Base-by-base conservation (phyloP, 2,797 vertebrate genomes). In the Carduelis carduelis region DNA sequence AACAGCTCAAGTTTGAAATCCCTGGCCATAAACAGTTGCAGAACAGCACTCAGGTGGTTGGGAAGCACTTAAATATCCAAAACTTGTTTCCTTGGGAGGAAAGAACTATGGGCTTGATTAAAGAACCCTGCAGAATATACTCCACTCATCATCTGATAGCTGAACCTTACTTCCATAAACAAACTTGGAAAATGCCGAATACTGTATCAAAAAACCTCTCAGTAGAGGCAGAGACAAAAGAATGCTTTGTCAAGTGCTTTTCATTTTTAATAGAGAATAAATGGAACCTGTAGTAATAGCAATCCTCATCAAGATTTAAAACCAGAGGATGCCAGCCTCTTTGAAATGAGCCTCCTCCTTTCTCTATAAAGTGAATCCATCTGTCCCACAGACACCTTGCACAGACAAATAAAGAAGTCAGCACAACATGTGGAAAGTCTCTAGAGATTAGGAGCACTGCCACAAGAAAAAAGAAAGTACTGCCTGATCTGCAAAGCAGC, bases 211-310 rank as follows among this genome's bases (percentile, higher is more conserved):
- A 92, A 94, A 87, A 6, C 6, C 34, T 68, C 82, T 89, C 60
- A 91, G 34, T 34, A 35, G 39, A 86, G 79, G 81, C 90, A 89
- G n/a, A 86, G 32, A 71, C 30, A 71, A 61, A 50, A 79, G 70
- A 74, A 37, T 59, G 43, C 41, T 87, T 50, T 80, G 49, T 28
- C 50, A 65, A 49, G 35, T 64, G 68, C 77, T 80, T 39, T 90
- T 90, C 41, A 85, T 88, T 83, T 93, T 91, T 94, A 90, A 93
- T 61, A 88, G 44, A 69, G 28, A 95, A 76, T 66, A 93, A 95
- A 84, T 86, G 72, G 68, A 91, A 88, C 49, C 50, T 75, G 44
- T 21, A 89, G 86, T 55, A 91, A 89, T 7, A 71, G 65, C 75
- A 93, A 68, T 14, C 34, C 76, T 78, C 76, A 88, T 89, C 83